A percentile compares a stretch with the other conserved stretches of the same genome.
phyloP scores from a whole-genome alignment of 2,113 vertebrate species.

The Colistium nudipinnis region DNA sequence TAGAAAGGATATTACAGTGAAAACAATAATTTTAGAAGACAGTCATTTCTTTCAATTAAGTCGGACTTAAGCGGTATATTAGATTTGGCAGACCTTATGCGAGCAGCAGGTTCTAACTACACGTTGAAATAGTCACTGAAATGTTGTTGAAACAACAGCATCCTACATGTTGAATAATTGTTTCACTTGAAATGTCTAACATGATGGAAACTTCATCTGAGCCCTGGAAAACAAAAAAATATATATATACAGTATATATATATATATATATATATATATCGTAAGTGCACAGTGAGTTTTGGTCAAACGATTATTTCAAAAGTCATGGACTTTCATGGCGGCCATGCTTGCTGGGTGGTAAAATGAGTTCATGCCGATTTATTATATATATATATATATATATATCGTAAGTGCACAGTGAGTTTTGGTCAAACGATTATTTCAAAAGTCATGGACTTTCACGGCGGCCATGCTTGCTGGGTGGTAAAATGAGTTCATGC shows the following conservation, averaged over 20 bases:
- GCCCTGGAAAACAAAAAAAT: not conserved
- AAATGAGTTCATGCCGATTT: conserved; percentile 14
- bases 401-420: too few species aligned
- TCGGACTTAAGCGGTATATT: not conserved
- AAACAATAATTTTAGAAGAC: conserved; percentile 13
- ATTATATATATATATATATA: too few species aligned
- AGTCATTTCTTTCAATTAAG: not conserved
- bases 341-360: not conserved
- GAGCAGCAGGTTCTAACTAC: too few species aligned
- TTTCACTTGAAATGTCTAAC: not conserved
- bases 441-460: conserved; percentile 9
- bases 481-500: not conserved
- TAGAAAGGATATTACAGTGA: not conserved
- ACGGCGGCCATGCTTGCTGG: not conserved
- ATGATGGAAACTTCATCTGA: not conserved
- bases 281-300: not conserved
- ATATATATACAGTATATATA: too few species aligned
- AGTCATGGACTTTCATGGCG: not conserved
- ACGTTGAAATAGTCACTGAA: not conserved
- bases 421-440: not conserved
- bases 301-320: not conserved
- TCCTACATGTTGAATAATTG: not conserved
- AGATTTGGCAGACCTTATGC: conserved; percentile 11
- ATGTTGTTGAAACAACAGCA: not conserved
- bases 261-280: too few species aligned